Percentiles rank a stretch among this genome's conserved stretches.
Conservation (phyloP, 2,888 invertebrate genomes). For the Tetanocera ferruginea region DNA sequence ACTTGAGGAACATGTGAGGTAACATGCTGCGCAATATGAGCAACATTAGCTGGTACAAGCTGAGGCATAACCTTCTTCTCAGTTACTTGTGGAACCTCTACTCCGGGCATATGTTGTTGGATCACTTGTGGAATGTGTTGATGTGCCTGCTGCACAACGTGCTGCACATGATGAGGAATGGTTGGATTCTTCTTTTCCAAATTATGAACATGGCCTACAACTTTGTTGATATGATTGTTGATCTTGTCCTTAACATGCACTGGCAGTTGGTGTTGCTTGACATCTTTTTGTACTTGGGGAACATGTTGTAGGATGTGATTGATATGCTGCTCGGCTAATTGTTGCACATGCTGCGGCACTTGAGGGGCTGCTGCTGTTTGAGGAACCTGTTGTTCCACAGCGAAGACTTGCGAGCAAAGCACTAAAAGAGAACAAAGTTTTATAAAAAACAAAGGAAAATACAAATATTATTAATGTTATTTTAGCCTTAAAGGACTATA, state of each 20-base stretch:
- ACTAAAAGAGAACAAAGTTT: neutral
- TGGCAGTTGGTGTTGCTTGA: neutral
- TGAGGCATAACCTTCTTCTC: too few species aligned
- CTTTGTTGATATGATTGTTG: neutral
- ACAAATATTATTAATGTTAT: neutral
- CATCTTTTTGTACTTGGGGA: conserved; percentile 53
- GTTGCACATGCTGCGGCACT: conserved; percentile 50
- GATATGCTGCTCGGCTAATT: conserved; percentile 48
- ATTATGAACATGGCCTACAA: too few species aligned
- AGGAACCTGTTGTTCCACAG: conserved; percentile 33
- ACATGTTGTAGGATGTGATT: conserved; percentile 39
- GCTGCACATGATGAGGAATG: neutral
- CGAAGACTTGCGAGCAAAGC: conserved; percentile 5
- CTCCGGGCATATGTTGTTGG: conserved; percentile 20
- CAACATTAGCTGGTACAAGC: neutral
- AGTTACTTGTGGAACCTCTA: too few species aligned
- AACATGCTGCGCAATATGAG: conserved; percentile 36
- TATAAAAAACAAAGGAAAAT: neutral
- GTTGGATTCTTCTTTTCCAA: neutral
- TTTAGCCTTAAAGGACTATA: too few species aligned
- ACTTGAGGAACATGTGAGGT: conserved; percentile 44
- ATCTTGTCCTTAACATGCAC: neutral
- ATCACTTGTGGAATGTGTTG: conserved; percentile 45
- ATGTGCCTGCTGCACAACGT: conserved; percentile 40
- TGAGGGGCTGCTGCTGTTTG: conserved; percentile 8